Evolutionary conservation across 2,113 vertebrate species (phyloP), one percentile per base, ranked within the genome.

Genomic region (Corydoras sp.): DNA sequence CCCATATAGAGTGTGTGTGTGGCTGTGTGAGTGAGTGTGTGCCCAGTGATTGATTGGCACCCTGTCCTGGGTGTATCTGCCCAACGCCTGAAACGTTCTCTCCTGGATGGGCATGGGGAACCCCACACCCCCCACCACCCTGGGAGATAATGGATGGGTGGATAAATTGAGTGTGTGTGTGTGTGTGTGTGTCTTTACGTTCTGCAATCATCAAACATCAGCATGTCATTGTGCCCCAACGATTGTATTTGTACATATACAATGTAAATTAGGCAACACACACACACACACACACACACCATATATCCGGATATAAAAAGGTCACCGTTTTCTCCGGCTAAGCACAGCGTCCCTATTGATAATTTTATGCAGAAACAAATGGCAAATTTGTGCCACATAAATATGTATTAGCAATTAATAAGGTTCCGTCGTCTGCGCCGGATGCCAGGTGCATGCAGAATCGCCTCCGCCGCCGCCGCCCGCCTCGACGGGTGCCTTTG

Each of bases 321-420:
- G 96, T 98, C 95, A 97, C 88, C 81, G 85, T 96, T 96, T 94
- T 94, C 92, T 92, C 92, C 87, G 93, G 94, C 94, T 93, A 90
- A 92, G 90, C 91, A 88, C 93, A 92, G 92, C 79, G 88, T 87
- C 85, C 94, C 73, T 93, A 94, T 94, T 93, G 94, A 93, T 96
- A 98, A 98, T 98, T 97, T 96, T 98, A 97, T 98, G 96, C 95
- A 95, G 94, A 96, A 98, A 97, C 94, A 99, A 99, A 98, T 99
- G 96, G 97, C 91, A 95, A 98, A 98, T 99, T 96, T 97, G 94
- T 94, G 94, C 92, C 91, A 91, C 95, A 98, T 98, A 98, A 97
- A 98, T 98, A 99, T 98, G 95, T 92, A 99, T 98, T 96, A 99
- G 95, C 95, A 96, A 99, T 98, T 97, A 99, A 96, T 98, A 97